Conservation (phyloP, 2,113 vertebrate genomes). For the Physeter macrocephalus region DNA sequence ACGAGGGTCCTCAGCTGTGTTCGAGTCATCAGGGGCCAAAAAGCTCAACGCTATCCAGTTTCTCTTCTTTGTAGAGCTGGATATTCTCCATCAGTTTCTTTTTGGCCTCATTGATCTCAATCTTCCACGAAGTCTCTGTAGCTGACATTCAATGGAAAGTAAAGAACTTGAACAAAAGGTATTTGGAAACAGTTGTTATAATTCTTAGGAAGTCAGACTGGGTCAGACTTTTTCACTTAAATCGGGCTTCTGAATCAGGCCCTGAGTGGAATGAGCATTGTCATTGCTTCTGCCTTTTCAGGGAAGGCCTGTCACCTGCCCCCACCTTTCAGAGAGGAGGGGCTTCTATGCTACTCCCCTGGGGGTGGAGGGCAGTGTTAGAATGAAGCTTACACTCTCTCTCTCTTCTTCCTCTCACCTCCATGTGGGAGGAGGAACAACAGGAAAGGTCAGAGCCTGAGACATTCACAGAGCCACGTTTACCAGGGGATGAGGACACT, state of each 20-base stretch:
- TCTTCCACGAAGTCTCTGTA: constrained; percentile 78
- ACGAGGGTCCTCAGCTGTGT: background rate
- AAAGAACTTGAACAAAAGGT: background rate
- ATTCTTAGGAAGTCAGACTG: background rate
- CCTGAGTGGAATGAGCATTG: background rate
- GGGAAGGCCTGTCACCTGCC: background rate
- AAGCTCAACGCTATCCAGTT: constrained; percentile 81
- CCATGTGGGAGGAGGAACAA: background rate
- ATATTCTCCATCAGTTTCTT: constrained; percentile 84
- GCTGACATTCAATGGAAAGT: constrained; percentile 58
- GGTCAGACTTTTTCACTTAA: background rate
- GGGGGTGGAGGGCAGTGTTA: no score
- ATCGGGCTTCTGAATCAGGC: background rate
- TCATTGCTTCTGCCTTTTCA: background rate
- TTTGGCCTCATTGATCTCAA: constrained; percentile 83
- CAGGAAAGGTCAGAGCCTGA: background rate
- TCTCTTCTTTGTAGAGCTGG: constrained; percentile 81
- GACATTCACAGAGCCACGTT: background rate
- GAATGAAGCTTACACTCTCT: background rate
- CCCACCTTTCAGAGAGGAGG: background rate
- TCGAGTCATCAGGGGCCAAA: constrained; percentile 76
- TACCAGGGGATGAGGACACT: background rate
- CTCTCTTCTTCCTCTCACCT: background rate
- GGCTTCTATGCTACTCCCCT: background rate
- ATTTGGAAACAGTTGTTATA: background rate